Percentiles rank a stretch among this genome's conserved stretches.
Evolutionary conservation across 2,888 invertebrate genomes (phyloP).

Genomic region (Tiphia femorata): DNA sequence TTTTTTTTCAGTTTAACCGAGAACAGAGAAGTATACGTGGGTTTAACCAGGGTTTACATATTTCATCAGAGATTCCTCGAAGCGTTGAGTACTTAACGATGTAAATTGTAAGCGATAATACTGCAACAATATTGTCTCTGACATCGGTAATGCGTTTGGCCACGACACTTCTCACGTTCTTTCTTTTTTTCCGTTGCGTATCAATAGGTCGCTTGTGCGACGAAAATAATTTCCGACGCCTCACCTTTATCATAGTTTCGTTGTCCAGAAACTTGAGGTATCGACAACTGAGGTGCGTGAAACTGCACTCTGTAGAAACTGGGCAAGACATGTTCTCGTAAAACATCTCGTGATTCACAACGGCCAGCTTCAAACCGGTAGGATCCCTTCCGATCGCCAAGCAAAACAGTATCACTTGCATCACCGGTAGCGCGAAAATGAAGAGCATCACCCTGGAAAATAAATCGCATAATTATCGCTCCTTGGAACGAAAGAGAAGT

Average conservation of each 20-base stretch:
- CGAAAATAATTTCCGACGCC: no score
- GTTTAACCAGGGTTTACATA: no score
- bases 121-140: background rate
- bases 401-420: slow-evolving; percentile 95
- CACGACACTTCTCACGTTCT: no score
- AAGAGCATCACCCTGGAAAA: slow-evolving; percentile 87
- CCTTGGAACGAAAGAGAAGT: background rate
- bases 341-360: slow-evolving; percentile 79
- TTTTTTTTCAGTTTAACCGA: no score
- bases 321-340: slow-evolving; percentile 70
- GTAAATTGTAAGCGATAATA: no score
- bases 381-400: slow-evolving; percentile 92
- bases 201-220: no score
- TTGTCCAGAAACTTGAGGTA: slow-evolving; percentile 83
- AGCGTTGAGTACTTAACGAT: no score
- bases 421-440: slow-evolving; percentile 92
- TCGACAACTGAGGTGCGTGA: slow-evolving; percentile 82
- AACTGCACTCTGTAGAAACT: slow-evolving; percentile 76
- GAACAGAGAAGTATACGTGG: no score
- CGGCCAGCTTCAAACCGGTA: slow-evolving; percentile 83
- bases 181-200: no score
- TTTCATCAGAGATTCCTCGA: no score
- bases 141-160: no score
- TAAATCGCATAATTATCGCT: no score
- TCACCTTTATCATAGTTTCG: slow-evolving; percentile 77